These are phyloP conservation scores for Sesia bembeciformis DNA, from an alignment of 2,888 invertebrate species.

Conservation along the genomic window DNA sequence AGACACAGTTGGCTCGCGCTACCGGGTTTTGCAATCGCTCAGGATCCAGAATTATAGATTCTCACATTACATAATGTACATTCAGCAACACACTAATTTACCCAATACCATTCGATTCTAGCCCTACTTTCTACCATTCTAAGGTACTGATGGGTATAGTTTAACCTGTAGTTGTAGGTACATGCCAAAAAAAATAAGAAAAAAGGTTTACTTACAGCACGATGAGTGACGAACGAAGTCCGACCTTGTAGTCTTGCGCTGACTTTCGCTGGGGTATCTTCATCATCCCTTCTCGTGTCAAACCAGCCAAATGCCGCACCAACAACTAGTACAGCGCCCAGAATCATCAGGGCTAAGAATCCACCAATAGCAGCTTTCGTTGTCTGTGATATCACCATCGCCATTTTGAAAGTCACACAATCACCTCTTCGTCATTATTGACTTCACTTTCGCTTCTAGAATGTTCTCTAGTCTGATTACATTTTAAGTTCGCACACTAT, in stretches of 20 bases:
- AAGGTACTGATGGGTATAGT: too few relatives aligned
- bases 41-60: too few relatives aligned
- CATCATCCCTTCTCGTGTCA: constrained; percentile 59
- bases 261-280: constrained; percentile 60
- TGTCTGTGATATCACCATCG: constrained; percentile 69
- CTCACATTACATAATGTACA: too few relatives aligned
- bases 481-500: neutral
- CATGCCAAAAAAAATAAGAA: too few relatives aligned
- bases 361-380: constrained; percentile 66
- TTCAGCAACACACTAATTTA: too few relatives aligned
- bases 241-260: constrained; percentile 61
- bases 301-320: constrained; percentile 67
- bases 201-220: constrained; percentile 45
- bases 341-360: constrained; percentile 59
- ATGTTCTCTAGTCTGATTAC: neutral
- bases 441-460: neutral
- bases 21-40: too few relatives aligned
- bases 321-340: constrained; percentile 61
- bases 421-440: constrained; percentile 41
- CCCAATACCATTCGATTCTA: too few relatives aligned
- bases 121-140: too few relatives aligned
- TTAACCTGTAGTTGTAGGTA: too few relatives aligned
- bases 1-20: too few relatives aligned
- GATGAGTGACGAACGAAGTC: constrained; percentile 63
- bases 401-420: constrained; percentile 47